Evolutionary conservation across 1,140 invertebrate species (phyloP).

Genomic region (Polypedilum pembai): DNA sequence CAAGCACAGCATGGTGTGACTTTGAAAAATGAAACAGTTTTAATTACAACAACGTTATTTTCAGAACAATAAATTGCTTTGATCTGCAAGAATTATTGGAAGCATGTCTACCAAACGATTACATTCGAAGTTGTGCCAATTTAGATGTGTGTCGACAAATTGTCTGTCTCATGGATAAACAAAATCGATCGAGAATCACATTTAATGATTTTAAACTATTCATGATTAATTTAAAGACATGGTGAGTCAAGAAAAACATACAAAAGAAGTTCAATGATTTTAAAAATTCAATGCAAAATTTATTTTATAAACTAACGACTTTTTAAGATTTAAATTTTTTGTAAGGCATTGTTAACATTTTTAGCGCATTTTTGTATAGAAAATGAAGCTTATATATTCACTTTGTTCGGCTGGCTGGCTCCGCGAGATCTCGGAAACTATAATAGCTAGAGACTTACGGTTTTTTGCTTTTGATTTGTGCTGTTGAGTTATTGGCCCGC

Average conservation of each 20-base stretch:
- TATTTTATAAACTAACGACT: background rate
- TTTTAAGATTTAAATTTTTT: background rate
- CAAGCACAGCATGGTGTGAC: conserved; percentile 24
- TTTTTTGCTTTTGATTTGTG: no score
- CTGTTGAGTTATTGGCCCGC: no score
- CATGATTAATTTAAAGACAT: conserved; percentile 23
- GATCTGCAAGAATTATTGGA: conserved; percentile 86
- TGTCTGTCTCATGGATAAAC: conserved; percentile 68
- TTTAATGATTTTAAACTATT: conserved; percentile 24
- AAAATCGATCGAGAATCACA: conserved; percentile 28
- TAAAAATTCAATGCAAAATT: no score
- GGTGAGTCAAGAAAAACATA: no score
- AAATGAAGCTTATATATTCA: conserved; percentile 29
- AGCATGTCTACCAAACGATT: conserved; percentile 88
- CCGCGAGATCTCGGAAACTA: no score
- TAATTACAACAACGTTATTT: conserved; percentile 12
- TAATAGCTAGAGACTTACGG: no score
- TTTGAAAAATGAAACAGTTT: conserved; percentile 12
- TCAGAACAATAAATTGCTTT: conserved; percentile 78
- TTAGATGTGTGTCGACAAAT: conserved; percentile 88
- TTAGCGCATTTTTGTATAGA: background rate
- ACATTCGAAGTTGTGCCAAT: conserved; percentile 88
- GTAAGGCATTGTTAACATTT: background rate
- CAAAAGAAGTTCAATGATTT: no score
- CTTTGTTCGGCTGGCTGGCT: no score